Conservation (phyloP, 2,888 invertebrate species). For the Drosophila ezoana region DNA sequence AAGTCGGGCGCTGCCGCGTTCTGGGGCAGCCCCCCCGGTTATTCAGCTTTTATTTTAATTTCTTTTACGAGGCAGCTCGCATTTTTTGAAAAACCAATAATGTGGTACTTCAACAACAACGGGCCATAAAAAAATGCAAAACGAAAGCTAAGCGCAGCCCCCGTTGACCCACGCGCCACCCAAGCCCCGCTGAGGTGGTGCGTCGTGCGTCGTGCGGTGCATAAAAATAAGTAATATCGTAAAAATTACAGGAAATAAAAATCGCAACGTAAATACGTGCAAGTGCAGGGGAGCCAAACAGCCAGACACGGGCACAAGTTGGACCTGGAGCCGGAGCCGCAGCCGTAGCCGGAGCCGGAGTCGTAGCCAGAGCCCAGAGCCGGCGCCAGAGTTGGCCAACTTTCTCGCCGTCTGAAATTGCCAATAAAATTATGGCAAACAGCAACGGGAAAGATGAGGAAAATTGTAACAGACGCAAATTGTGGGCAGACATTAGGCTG, state of each 20-base stretch:
- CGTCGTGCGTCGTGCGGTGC: conserved; percentile 65
- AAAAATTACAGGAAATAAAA: conserved; percentile 79
- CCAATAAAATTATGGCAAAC: conserved; percentile 72
- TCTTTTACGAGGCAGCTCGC: conserved; percentile 56
- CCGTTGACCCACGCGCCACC: conserved; percentile 42
- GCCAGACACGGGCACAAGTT: conserved; percentile 5
- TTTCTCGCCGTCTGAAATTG: conserved; percentile 72
- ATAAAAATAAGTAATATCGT: conserved; percentile 80
- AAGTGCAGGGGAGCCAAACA: conserved; percentile 56
- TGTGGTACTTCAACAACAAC: conserved; percentile 53
- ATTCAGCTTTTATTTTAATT: conserved; percentile 60
- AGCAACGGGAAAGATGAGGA: conserved; percentile 41
- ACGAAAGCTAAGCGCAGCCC: conserved; percentile 69
- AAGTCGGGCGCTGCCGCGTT: conserved; percentile 14
- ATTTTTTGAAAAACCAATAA: conserved; percentile 72
- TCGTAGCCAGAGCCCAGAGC: conserved; percentile 6
- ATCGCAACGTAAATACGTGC: conserved; percentile 75
- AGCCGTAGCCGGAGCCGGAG: conserved; percentile 2
- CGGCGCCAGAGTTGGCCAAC: conserved; percentile 54
- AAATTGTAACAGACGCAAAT: conserved; percentile 65
- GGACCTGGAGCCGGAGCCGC: not conserved
- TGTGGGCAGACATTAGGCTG: conserved; percentile 13
- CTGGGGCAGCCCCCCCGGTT: conserved; percentile 5
- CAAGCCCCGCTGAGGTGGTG: conserved; percentile 21
- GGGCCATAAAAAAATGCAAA: conserved; percentile 74